Base-by-base conservation (phyloP, 92 coral and sea anemone species). In the Heliopora coerulea region DNA sequence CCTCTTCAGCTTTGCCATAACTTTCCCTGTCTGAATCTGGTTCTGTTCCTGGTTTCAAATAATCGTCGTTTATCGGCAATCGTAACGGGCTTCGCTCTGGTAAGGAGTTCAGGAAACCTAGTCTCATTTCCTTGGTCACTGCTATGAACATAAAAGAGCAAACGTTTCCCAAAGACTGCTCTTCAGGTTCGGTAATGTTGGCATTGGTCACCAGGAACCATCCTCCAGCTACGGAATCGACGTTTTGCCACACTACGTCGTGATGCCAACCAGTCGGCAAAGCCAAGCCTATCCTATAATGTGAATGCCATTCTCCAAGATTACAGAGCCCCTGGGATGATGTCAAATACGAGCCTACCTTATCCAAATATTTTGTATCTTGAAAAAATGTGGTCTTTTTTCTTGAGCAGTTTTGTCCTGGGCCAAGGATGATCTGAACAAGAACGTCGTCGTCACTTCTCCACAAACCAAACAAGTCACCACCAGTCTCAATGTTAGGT, bases 171-270 rank as follows among this genome's bases (percentile, higher is more conserved):
- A 3, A 3, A 1, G 61, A 1, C 8, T 23, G 9, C 29, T 14
- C 13, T 2, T 17, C n/a, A 35, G 25, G n/a, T 8, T 15, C 52
- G 7, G 12, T 46, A 15, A 46, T 46, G 44, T 91, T 89, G 21
- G 90, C 91, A 20, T 89, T 91, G 59, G 89, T 84, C 23, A 91
- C 52, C 20, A 91, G 68, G 56, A 91, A 91, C 14, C 97, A 88
- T 17, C 63, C 77, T 3, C 65, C 52, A 32, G 83, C 68, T 0
- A 87, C 89, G 2, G 59, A 34, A 46, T 8, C 17, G 41, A 78
- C 84, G 50, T 91, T 66, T 30, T 75, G 59, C 60, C 80, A 78
- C 20, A 91, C 87, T 0, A 96, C 89, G 0, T 75, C 65, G 7
- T 80, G 78, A 59, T 91, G 96, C 0, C 96, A 96, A 0, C 24